These are phyloP conservation scores for Tarsius wallacei DNA, from an alignment of 2,797 vertebrate species.

Conservation along the genomic window DNA sequence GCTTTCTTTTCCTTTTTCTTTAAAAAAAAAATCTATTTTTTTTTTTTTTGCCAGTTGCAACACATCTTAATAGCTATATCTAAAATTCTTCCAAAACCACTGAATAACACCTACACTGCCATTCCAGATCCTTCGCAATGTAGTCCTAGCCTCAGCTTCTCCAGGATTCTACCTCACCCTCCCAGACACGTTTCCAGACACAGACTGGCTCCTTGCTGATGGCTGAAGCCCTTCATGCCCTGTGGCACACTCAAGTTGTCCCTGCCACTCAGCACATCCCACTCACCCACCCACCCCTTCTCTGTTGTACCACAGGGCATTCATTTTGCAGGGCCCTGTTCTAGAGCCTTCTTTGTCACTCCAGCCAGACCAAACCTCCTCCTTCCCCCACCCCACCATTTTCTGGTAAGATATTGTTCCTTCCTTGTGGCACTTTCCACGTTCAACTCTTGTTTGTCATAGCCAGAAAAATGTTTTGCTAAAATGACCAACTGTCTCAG, in stretches of 20 bases:
- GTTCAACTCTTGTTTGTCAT: not conserved
- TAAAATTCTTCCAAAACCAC: not conserved
- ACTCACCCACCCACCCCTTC: not conserved
- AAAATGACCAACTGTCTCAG: not conserved
- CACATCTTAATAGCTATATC: not conserved
- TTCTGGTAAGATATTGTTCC: not conserved
- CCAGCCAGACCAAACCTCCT: not conserved
- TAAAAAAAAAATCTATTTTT: conserved; percentile 23
- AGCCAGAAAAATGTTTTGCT: not conserved
- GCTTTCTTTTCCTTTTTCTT: not conserved
- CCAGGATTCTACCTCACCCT: accelerated
- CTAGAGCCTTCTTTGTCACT: not conserved
- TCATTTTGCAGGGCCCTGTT: not conserved
- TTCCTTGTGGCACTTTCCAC: not conserved
- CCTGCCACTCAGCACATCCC: not conserved
- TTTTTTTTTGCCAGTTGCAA: not conserved
- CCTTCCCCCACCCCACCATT: not conserved
- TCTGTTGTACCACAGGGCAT: not conserved
- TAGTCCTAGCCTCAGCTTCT: not conserved
- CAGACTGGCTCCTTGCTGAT: not conserved
- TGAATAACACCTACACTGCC: accelerated
- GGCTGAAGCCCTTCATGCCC: too few species aligned
- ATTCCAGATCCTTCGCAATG: not conserved
- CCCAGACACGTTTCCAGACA: not conserved
- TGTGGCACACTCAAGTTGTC: not conserved